Evolutionary conservation across 2,888 invertebrate genomes (phyloP), one percentile per base, ranked within the genome.

Genomic region (Tenodera sinensis): DNA sequence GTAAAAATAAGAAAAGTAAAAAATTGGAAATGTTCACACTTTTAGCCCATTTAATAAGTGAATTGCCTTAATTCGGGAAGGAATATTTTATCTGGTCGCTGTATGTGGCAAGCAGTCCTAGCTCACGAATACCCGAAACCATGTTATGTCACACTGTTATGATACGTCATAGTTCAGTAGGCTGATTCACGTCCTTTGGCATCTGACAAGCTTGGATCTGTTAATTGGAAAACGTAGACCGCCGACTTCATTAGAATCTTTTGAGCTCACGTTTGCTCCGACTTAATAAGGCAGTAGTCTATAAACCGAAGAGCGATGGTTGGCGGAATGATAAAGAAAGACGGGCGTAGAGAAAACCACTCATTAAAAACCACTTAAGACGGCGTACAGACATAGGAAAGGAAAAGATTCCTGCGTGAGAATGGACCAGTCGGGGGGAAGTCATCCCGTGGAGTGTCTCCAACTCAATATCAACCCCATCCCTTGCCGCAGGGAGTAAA

Each of bases 291-390:
- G 27, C 27, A 42, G 47, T 34, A 42, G 47, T 34, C 54, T 28
- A 85, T 28, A 20, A 85, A 85, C 25, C 28, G 85, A 85, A 28
- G 83, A 83, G 83, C 28, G 15, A 28, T 83, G 83, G n/a, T 83
- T 14, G 83, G 28, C 54, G 54, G 54, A 71, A 71, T 83, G 27
- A 7, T 20, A 27, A 28, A 83, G 83, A 28, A 28, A 83, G 83
- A 8, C 83, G 28, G 28, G 83, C 14, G 14, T 20, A 15, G 28
- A 15, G 83, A 27, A 85, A 85, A 27, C 85, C 54, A 85, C 47
- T 85, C 85, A 85, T 85, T 54, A 85, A 85, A 85, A 85, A 34
- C 85, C 85, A 85, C 47, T 85, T 85, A 85, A 83, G 83, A 83
- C 83, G 27, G n/a, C 83, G 28, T 83, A 28, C 28, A 83, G 28